Base-by-base conservation (phyloP, 1,140 invertebrate species). In the Drosophila kepulauana region DNA sequence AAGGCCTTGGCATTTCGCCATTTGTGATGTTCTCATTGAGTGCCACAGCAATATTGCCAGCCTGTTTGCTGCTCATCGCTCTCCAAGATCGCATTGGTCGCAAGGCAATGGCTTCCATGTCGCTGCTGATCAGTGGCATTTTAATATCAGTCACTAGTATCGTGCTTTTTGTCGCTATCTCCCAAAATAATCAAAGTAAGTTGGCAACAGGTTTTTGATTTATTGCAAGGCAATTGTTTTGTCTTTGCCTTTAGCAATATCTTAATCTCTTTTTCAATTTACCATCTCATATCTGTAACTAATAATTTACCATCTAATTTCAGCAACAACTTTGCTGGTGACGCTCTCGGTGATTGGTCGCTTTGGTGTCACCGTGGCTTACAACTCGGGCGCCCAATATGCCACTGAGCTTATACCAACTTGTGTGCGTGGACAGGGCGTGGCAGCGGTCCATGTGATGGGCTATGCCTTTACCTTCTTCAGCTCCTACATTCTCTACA, bases 341-440 rank as follows among this genome's bases (percentile, higher is more conserved):
- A 77, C 77, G 6, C 78, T 92, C 5, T 79, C 84, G 0, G 93
- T 95, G 5, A 79, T 95, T 51, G 95, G 95, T 6, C 93, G 95
- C 63, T 94, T 95, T 67, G 94, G 94, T 25, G 94, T 95, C 20
- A 95, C 95, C n/a, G 94, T 95, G 6, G 94, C 95, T 13, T 96
- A 95, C 88, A 94, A 95, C 75, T 94, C 95, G 3, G 89, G 94
- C 72, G 89, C 95, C 25, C 94, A 95, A 63, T 96, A 95, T 78
- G 94, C 95, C 38, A 94, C 95, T 1, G 95, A 96, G 75, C 82
- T 95, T n/a, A 94, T 95, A 45, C 95, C 95, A 2, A 96, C 95
- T 0, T 94, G 94, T 38, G 94, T 96, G 2, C 92, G 95, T n/a
- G 94, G 93, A 0, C 94, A 94, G 82, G 94, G 94, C 28, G 93